Conservation (phyloP, 1,140 invertebrate species). For the Ostrea edulis region DNA sequence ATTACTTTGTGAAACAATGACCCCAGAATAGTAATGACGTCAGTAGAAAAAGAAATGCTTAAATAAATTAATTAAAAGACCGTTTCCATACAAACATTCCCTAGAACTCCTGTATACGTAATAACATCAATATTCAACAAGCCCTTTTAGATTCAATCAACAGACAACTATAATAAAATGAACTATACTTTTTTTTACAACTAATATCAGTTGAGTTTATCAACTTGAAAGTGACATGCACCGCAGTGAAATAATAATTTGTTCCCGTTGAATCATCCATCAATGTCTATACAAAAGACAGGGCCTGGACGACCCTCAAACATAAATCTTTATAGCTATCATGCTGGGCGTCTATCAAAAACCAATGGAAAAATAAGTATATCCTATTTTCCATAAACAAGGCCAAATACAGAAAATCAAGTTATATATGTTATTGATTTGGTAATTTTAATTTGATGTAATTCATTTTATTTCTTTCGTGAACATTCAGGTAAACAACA, state of each 20-base stretch:
- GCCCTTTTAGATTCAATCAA: constrained; percentile 5
- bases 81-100: neutral
- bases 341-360: constrained; percentile 15
- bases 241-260: neutral
- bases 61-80: constrained; percentile 17
- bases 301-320: neutral
- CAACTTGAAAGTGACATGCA: neutral
- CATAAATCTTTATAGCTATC: constrained; percentile 22
- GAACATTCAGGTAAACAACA: neutral
- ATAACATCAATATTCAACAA: neutral
- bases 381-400: neutral
- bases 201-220: neutral
- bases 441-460: neutral
- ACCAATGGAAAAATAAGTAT: constrained; percentile 2
- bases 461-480: neutral
- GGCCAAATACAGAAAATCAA: neutral
- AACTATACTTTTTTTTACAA: neutral
- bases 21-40: neutral
- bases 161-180: neutral
- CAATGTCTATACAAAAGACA: constrained; percentile 24
- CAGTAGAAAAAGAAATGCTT: neutral
- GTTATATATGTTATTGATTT: neutral
- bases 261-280: neutral
- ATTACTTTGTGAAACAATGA: neutral
- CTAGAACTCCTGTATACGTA: neutral